Base-by-base conservation (phyloP, 2,888 invertebrate species). In the Tigriopus californicus region DNA sequence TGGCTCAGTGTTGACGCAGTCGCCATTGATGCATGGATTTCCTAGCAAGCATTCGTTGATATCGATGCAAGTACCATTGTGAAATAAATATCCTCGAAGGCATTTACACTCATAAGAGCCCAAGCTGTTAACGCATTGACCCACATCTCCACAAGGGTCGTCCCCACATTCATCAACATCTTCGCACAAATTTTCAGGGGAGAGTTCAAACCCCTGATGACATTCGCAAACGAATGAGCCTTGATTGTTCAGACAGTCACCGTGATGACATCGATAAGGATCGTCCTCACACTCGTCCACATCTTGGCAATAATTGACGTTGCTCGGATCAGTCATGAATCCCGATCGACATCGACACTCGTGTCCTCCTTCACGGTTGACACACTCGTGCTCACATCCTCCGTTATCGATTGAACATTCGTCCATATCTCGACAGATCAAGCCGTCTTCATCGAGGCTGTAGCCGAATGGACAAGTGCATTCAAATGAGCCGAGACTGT, bases 31-130 rank as follows among this genome's bases (percentile, higher is more conserved):
- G 49, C 51, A 48, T 13, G 48, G 40, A 11, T 60, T 25, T 46
- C 41, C 33, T 10, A 56, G 46, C 76, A 76, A 61, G 47, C 60
- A 54, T 33, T 60, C 60, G 47, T 55, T 42, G 18, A 22, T 15
- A 40, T 60, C 55, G 20, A 42, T 18, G 33, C 55, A 61, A 20
- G 62, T 60, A 51, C 64, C 70, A 67, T 2, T 68, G 66, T 59
- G 70, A 68, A 54, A 68, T 59, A 48, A 54, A 55, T 73, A 77
- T 0, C 75, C 76, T 8, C 67, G 59, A 0, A 75, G 75, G 65
- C 80, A 80, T n/a, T 70, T 69, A 65, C 80, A 80, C 54, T 71
- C 70, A 65, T 76, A 79, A 24, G 75, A 73, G 1, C 79, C 80
- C 0, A 74, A 67, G 44, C 71, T 69, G 66, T 79, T 79, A 58